These are phyloP conservation scores for Sus scrofa DNA, from an alignment of 2,113 vertebrate genomes.

Conservation along the genomic window T2T-Sscrofa CM000826.6:40396001-40396500, in stretches of 20 bases:
- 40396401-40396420: background rate
- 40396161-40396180: background rate
- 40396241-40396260: background rate
- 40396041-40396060: background rate
- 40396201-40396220: background rate
- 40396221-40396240: background rate
- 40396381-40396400: background rate
- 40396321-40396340: background rate
- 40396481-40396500: background rate
- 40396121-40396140: background rate
- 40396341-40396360: background rate
- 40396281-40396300: background rate
- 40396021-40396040: background rate
- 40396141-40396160: background rate
- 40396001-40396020: background rate
- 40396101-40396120: background rate
- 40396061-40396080: background rate
- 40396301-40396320: background rate
- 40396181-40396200: fast-evolving
- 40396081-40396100: background rate
- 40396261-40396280: background rate
- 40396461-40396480: background rate
- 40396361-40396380: background rate
- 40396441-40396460: background rate
- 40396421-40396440: background rate